These are phyloP conservation scores for Oasisia sp. DNA, from an alignment of 2,888 invertebrate species.

Conservation along the genomic window DNA sequence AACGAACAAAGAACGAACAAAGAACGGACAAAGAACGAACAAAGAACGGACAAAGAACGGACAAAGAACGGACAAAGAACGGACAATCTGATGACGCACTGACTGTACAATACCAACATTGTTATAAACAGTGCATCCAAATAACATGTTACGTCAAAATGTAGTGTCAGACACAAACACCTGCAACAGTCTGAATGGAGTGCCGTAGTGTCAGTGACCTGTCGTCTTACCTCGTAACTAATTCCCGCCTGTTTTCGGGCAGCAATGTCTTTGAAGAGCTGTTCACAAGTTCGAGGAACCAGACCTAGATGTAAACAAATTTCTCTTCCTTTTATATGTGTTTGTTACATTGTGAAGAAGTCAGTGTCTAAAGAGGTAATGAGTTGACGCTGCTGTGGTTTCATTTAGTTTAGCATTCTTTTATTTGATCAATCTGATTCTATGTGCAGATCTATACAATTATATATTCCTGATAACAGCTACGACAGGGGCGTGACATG, in stretches of 20 bases:
- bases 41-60: too few relatives aligned
- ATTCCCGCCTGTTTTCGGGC: constrained; percentile 34
- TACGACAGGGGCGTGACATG: not conserved
- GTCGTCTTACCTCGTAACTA: constrained; percentile 38
- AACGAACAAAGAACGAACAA: too few relatives aligned
- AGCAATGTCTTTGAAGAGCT: constrained; percentile 41
- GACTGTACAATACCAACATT: not conserved
- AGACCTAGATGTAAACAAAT: constrained; percentile 37
- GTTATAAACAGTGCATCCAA: not conserved
- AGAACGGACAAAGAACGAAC: too few relatives aligned
- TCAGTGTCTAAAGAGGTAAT: not conserved
- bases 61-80: too few relatives aligned
- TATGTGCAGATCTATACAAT: not conserved
- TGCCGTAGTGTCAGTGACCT: not conserved
- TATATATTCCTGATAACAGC: not conserved
- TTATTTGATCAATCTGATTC: too few relatives aligned
- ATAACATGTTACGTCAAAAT: not conserved
- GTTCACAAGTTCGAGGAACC: constrained; percentile 45
- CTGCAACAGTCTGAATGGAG: too few relatives aligned
- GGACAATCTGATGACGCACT: not conserved
- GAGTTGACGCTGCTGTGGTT: not conserved
- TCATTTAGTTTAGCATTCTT: not conserved
- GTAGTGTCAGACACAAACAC: not conserved
- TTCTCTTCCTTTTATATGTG: not conserved
- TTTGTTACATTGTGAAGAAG: not conserved